phyloP scores from a whole-genome alignment of 2,797 vertebrate species.

The Saxicola maurus region DNA sequence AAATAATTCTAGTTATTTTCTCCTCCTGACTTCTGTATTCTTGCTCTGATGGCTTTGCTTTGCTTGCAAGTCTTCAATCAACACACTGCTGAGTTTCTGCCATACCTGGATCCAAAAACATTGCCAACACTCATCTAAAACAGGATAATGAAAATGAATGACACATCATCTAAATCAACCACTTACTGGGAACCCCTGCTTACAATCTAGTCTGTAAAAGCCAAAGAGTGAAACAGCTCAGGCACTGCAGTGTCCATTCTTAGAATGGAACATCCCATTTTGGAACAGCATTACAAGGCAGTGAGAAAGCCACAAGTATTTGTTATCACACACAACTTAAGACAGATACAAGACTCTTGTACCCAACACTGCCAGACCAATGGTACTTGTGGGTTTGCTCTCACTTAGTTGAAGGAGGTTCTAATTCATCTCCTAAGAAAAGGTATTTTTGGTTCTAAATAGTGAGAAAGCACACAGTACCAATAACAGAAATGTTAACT shows the following conservation, averaged over 20 bases:
- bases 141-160: neutral
- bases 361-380: neutral
- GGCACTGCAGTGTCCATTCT: neutral
- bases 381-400: neutral
- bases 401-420: neutral
- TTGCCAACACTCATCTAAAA: neutral
- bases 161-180: neutral
- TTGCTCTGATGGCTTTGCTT: neutral
- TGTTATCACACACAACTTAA: neutral
- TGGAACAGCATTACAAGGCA: neutral
- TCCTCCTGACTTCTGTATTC: neutral
- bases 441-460: neutral
- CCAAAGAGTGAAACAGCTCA: neutral
- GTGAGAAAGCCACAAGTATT: neutral
- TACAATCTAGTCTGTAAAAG: neutral
- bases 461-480: neutral
- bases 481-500: neutral
- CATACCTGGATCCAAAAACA: neutral
- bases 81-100: neutral
- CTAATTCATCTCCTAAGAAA: neutral
- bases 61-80: neutral
- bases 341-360: neutral
- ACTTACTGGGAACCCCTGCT: neutral
- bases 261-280: neutral
- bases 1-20: neutral